Evolutionary conservation across 2,888 invertebrate species (phyloP), one percentile per base, ranked within the genome.

Genomic region (Lypha dubia): DNA sequence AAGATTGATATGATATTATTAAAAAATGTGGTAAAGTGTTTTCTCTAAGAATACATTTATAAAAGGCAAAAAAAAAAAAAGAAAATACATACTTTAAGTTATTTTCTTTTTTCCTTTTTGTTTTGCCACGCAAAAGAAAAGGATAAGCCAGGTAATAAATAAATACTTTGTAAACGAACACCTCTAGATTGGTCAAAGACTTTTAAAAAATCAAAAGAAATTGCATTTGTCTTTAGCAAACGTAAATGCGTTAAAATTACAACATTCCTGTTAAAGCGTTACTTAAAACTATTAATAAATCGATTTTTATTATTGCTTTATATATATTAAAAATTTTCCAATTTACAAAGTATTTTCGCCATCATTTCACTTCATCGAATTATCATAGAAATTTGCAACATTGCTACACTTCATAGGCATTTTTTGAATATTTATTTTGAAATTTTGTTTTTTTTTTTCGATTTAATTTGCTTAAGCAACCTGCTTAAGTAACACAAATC

Each of bases 401-500:
- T 41, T 80, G 67, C 74, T 74, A 56, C 49, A 32, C 32, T 32
- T 13, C 0, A 28, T 60, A 38, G 35, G 70, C 49, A n/a, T 68
- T 22, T 51, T 24, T 22, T 62, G 17, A 9, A 13, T 17, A 24
- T 9, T 13, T 53, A 17, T 46, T 51, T 35, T 28, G 20, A 22
- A 11, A 32, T n/a, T n/a, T 68, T 56, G 15, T 22, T 22, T n/a
- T 32, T 28, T 62, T 60, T 20, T 76, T 8, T 28, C 1, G 2
- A 15, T 24, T 4, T 32, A 32, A 63, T 74, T 65, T 73, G 44
- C 67, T 35, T 58, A 67, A 77, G 62, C 82, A 83, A 83, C 82
- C 77, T 83, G 82, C 71, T 60, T 67, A 56, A 71, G 58, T 51
- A 53, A 51, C 65, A 67, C 82, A 83, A 83, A 77, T 83, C 71